Evolutionary conservation across 2,113 vertebrate species (phyloP).

Genomic region (Corynorhinus townsendii): DNA sequence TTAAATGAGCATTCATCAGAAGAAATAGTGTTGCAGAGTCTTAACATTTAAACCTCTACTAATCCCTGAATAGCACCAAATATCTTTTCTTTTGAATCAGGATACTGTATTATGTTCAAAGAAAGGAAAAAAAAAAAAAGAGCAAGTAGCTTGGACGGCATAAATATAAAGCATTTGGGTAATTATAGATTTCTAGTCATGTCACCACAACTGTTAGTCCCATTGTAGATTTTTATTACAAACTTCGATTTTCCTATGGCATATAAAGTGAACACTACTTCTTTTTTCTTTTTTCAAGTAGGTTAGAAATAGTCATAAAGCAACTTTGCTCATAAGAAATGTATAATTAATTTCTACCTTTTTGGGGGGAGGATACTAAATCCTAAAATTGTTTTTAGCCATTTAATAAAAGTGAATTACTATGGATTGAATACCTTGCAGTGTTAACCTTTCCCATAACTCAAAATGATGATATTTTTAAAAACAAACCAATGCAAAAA

Average conservation of each 20-base stretch:
- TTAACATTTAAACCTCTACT: constrained; percentile 76
- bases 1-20: constrained; percentile 75
- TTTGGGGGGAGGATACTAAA: not conserved
- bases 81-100: constrained; percentile 71
- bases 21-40: constrained; percentile 67
- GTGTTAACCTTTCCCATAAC: not conserved
- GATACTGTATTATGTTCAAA: constrained; percentile 55
- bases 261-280: not conserved
- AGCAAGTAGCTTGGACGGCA: constrained; percentile 49
- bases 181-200: constrained; percentile 49
- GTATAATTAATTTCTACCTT: not conserved
- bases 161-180: constrained; percentile 48
- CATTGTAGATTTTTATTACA: constrained; percentile 12
- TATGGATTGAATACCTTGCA: not conserved
- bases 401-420: not conserved
- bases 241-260: constrained; percentile 32
- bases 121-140: constrained; percentile 54
- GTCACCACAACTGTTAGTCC: constrained; percentile 9
- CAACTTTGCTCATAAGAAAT: not conserved
- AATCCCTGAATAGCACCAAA: constrained; percentile 68
- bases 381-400: not conserved
- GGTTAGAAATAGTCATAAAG: constrained; percentile 6
- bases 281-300: not conserved
- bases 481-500: not conserved
- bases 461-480: not conserved